Base-by-base conservation (phyloP, 2,888 invertebrate genomes). In the Acronicta leporina region DNA sequence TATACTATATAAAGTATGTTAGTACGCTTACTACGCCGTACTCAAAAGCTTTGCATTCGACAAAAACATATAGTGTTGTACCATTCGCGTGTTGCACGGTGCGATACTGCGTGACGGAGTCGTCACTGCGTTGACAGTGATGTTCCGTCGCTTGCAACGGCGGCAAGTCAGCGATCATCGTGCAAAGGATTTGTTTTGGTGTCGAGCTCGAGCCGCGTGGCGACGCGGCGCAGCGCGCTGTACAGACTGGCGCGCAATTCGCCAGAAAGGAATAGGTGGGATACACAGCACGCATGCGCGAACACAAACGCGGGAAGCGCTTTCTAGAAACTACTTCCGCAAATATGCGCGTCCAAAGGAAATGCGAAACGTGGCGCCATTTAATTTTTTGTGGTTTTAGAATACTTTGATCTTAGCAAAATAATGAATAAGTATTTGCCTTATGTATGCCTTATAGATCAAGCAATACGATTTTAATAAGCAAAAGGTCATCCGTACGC, bases 121-220 rank as follows among this genome's bases (percentile, higher is more conserved):
- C 64, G 61, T 69, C 75, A 74, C 72, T 78, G 67, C 77, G 71
- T 54, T 79, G 73, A 77, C 81, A 83, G 77, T 84, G 85, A 66
- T 63, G 81, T 77, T 89, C 86, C 81, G 77, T 81, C 53, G 83
- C 75, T 63, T 77, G 83, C 63, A 81, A 64, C 61, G 86, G 85
- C 73, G 90, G 89, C 66, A 92, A 84, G 78, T 89, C 90, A 73
- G 88, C 91, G 76, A 92, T 90, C 92, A 92, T 93, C 81, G 85
- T 87, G 77, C 45, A 59, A 62, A 65, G 70, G 73, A 80, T 73
- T 79, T 83, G 81, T 85, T 83, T 73, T 79, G 79, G 41, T 79
- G 68, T 67, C 60, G 69, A 74, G 76, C 82, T 80, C 81, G 75
- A 71, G 67, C 70, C 73, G 74, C 84, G 87, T 45, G 63, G 60